Evolutionary conservation across 2,113 vertebrate species (phyloP), one percentile per base, ranked within the genome.

Genomic region (Mus spicilegus): DNA sequence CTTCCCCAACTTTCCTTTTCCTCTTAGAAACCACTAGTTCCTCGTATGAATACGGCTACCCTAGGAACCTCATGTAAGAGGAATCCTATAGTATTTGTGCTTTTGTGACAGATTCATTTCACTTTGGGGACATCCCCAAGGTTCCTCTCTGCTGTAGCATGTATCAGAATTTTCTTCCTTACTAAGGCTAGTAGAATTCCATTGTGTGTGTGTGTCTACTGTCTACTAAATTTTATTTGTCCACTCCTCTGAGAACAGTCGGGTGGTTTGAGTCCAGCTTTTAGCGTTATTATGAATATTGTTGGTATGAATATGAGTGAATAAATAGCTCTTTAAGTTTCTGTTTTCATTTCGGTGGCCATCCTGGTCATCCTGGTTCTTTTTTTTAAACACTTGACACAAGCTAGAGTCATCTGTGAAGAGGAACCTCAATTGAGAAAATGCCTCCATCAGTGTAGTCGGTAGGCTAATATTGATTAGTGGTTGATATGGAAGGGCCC

Each of bases 261-360:
- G 63, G 8, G 39, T 90, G 39, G 17, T 9, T 54, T 81, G 75
- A 42, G 81, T 58, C 33, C 8, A 51, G 39, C 26, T 87, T 90
- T 93, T 70, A 7, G 49, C 30, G 49, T 24, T 36, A 3, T 58
- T 65, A 33, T 63, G 51, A 94, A 56, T 78, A 72, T 86, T 49
- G 36, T 56, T 70, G 36, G 30, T 72, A 16, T 73, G n/a, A 73
- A 10, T n/a, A 30, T 20, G 28, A 5, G 26, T 69, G 16, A 46
- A 7, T 61, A 78, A 24, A 51, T 22, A 61, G 58, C n/a, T 93
- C 12, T 77, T 49, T 67, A 49, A 80, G 19, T 30, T 1, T 12
- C 75, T 82, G 49, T 14, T 94, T 92, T 95, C n/a, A 61, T 75
- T 87, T n/a, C 87, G 49, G 39, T 46, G 33, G 17, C 77, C 30